phyloP scores from a whole-genome alignment of 1,140 invertebrate genomes.

The Brachionus rubens region DNA sequence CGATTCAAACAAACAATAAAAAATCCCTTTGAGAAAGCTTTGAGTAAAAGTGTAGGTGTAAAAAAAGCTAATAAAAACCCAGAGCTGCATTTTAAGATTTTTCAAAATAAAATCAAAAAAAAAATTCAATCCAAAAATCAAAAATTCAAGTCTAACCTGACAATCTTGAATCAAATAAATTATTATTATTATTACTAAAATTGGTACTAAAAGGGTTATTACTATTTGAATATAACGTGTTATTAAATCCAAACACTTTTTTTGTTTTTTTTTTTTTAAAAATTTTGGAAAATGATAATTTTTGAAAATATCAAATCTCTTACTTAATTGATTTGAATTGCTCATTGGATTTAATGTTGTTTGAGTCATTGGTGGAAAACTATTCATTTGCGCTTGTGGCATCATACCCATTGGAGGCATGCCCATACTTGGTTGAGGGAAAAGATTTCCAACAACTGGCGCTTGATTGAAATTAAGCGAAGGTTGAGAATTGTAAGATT shows the following conservation, averaged over 20 bases:
- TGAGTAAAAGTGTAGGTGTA: not conserved
- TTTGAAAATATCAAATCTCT: not conserved
- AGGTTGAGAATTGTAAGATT: constrained; percentile 23
- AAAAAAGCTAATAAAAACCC: not conserved
- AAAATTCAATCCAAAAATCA: not conserved
- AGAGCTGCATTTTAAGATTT: not conserved
- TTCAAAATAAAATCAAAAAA: not conserved
- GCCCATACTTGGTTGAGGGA: not conserved
- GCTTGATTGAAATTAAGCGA: not conserved
- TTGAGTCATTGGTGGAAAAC: constrained; percentile 15
- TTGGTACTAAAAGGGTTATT: constrained; percentile 14
- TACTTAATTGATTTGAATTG: constrained; percentile 28
- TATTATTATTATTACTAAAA: constrained; percentile 22
- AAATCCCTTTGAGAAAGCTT: not conserved
- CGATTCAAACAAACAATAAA: not conserved
- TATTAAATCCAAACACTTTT: not conserved
- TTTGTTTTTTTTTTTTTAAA: not conserved
- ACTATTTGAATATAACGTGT: not conserved
- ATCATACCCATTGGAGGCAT: constrained; percentile 9
- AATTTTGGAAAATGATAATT: not conserved
- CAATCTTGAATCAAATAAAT: constrained; percentile 19
- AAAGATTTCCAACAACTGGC: not conserved
- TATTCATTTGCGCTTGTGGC: not conserved
- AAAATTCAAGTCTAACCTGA: constrained; percentile 11
- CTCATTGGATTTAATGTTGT: constrained; percentile 5